Conservation (phyloP, 2,797 vertebrate genomes). For the Sylvia borin region DNA sequence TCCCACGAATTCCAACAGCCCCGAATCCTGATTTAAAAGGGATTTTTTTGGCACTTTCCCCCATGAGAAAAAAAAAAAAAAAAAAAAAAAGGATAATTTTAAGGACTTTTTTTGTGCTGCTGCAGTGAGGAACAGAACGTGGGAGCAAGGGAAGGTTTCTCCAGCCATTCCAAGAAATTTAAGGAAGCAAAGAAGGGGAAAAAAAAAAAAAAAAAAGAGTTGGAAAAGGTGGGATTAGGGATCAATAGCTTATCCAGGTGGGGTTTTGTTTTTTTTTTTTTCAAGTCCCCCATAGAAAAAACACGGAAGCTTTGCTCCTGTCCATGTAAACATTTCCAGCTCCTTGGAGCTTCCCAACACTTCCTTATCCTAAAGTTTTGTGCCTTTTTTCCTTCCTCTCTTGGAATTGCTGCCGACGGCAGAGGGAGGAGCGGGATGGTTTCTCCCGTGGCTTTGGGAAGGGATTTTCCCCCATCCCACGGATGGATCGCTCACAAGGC, state of each 20-base stretch:
- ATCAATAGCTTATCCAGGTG: slow-evolving; percentile 52
- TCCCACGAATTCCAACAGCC: not conserved
- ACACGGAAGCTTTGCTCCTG: slow-evolving; percentile 44
- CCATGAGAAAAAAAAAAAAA: not conserved
- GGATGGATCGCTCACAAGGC: no score
- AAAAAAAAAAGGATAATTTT: not conserved
- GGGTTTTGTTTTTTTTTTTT: not conserved
- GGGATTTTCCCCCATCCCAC: not conserved
- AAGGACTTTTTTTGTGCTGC: not conserved
- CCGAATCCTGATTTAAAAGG: slow-evolving; percentile 21
- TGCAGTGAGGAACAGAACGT: not conserved
- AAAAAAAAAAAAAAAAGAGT: not conserved
- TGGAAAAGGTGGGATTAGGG: not conserved
- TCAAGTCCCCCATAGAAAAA: slow-evolving; percentile 9
- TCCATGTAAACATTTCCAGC: slow-evolving; percentile 68
- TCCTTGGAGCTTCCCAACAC: not conserved
- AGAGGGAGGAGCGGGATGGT: not conserved
- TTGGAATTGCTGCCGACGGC: not conserved
- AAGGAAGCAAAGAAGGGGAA: not conserved
- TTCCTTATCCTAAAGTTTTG: not conserved
- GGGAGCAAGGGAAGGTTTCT: not conserved
- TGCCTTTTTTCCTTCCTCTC: not conserved
- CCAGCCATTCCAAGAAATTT: not conserved
- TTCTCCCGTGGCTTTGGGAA: not conserved
- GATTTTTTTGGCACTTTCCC: not conserved